Evolutionary conservation across 1,140 invertebrate species (phyloP).

Genomic region (Lineus longissimus): DNA sequence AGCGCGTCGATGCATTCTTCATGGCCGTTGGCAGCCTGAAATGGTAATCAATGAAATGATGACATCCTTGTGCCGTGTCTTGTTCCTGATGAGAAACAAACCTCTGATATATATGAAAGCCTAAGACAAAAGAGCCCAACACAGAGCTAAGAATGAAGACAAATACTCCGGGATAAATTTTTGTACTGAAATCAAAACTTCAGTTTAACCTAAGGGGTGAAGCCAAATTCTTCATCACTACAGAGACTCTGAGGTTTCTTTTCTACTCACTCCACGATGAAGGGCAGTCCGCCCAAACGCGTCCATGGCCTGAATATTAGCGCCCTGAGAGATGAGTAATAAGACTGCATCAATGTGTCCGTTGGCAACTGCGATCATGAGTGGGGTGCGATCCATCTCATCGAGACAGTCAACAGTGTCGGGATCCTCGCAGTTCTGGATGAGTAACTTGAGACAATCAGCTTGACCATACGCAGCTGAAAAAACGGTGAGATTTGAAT

Average conservation of each 20-base stretch:
- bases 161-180: too few relatives aligned
- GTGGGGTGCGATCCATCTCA: constrained; percentile 58
- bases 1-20: constrained; percentile 60
- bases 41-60: constrained; percentile 2
- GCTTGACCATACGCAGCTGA: constrained; percentile 46
- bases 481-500: not conserved
- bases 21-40: constrained; percentile 56
- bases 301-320: constrained; percentile 77
- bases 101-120: too few relatives aligned
- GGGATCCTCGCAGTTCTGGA: constrained; percentile 58
- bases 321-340: constrained; percentile 75
- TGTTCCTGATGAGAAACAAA: not conserved
- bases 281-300: constrained; percentile 61
- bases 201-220: too few relatives aligned
- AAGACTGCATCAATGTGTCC: constrained; percentile 66
- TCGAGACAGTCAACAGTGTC: constrained; percentile 56
- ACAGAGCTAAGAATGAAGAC: too few relatives aligned
- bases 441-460: constrained; percentile 51
- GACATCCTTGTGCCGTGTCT: not conserved
- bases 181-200: too few relatives aligned
- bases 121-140: too few relatives aligned
- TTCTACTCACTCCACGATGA: constrained; percentile 59
- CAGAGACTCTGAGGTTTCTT: too few relatives aligned
- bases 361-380: constrained; percentile 57
- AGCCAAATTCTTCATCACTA: too few relatives aligned